phyloP scores from a whole-genome alignment of 1,140 invertebrate genomes.

The Daktulosphaira vitifoliae region DNA sequence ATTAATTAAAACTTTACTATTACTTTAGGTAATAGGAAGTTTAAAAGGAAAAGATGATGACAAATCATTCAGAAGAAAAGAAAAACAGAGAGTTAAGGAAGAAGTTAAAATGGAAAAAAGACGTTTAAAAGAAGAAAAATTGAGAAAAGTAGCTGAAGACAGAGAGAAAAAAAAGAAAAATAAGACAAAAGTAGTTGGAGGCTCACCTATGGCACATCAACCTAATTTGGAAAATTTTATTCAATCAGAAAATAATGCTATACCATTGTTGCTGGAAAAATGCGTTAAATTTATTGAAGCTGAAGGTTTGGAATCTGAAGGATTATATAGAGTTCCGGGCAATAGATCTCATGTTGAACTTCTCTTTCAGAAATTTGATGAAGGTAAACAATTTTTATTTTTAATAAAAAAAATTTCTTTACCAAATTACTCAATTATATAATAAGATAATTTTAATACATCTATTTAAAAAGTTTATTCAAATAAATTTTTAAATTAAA shows the following conservation, averaged over 20 bases:
- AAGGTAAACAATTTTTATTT: constrained; percentile 67
- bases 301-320: constrained; percentile 88
- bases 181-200: constrained; percentile 45
- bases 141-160: constrained; percentile 60
- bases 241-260: constrained; percentile 69
- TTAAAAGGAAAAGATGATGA: constrained; percentile 57
- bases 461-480: too few relatives aligned
- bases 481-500: too few relatives aligned
- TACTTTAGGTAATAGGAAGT: constrained; percentile 51
- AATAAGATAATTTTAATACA: too few relatives aligned
- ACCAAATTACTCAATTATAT: not conserved
- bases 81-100: constrained; percentile 66
- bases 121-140: constrained; percentile 61
- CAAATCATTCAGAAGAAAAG: constrained; percentile 55
- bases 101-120: constrained; percentile 68
- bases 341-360: constrained; percentile 92
- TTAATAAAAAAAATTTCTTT: not conserved
- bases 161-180: constrained; percentile 66
- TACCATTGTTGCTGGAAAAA: constrained; percentile 88
- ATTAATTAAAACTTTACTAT: not conserved
- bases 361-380: constrained; percentile 81
- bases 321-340: constrained; percentile 89
- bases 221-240: constrained; percentile 54
- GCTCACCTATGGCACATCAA: constrained; percentile 45
- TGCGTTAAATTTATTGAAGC: constrained; percentile 92